phyloP scores from a whole-genome alignment of 2,113 vertebrate genomes.

The Hirundichthys speculiger region DNA sequence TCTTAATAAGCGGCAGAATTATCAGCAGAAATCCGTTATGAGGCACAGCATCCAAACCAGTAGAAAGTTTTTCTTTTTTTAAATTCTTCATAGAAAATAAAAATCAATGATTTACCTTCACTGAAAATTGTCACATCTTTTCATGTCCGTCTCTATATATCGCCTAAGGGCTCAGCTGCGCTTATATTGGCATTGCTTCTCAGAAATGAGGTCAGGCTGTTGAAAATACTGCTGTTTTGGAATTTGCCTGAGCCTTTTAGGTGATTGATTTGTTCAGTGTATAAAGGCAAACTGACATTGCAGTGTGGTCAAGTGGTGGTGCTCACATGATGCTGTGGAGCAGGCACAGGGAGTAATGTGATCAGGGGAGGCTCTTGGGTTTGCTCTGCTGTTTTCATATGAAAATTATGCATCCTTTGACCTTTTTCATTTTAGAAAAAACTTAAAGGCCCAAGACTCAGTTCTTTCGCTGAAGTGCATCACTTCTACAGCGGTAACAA shows the following conservation, averaged over 20 bases:
- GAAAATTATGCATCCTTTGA: slow-evolving; percentile 35
- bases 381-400: slow-evolving; percentile 34
- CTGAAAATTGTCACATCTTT: neutral
- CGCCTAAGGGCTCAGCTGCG: too few species aligned
- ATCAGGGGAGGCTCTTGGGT: slow-evolving; percentile 55
- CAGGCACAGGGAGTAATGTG: slow-evolving; percentile 60
- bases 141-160: neutral
- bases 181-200: neutral
- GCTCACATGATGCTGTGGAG: slow-evolving; percentile 64
- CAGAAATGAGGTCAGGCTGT: slow-evolving; percentile 33
- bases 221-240: slow-evolving; percentile 23
- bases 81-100: too few species aligned
- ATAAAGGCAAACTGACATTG: slow-evolving; percentile 62
- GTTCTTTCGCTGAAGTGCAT: slow-evolving; percentile 21
- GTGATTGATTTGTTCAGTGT: slow-evolving; percentile 65
- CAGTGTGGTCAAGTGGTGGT: slow-evolving; percentile 50
- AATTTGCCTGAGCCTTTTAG: slow-evolving; percentile 43
- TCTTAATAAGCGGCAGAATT: too few species aligned
- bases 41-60: too few species aligned
- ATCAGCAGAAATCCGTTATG: too few species aligned
- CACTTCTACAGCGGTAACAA: neutral
- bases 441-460: slow-evolving; percentile 16
- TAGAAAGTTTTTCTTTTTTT: too few species aligned
- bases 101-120: too few species aligned
- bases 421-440: slow-evolving; percentile 32